Percentiles rank a stretch among this genome's conserved stretches.
Conservation (phyloP, 2,797 vertebrate species). For the Antennarius maculatus region DNA sequence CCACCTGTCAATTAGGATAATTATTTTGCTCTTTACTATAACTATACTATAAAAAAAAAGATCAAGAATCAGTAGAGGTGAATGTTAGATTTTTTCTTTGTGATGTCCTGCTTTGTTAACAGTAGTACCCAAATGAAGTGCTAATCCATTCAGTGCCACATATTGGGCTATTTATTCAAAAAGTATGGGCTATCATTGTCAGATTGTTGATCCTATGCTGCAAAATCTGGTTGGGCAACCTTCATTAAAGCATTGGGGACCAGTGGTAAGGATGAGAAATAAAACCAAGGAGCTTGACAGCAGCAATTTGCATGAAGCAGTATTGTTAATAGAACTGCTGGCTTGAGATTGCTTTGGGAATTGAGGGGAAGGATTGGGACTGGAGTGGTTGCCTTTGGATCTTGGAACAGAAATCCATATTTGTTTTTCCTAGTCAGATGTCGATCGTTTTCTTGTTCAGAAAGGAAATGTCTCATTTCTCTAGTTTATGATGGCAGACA, state of each 20-base stretch:
- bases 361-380: constrained; percentile 68
- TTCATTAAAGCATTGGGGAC: constrained; percentile 56
- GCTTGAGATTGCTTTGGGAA: constrained; percentile 77
- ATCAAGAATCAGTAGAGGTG: constrained; percentile 34
- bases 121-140: constrained; percentile 25
- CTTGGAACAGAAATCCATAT: constrained; percentile 46
- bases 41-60: neutral
- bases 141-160: constrained; percentile 47
- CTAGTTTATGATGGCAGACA: constrained; percentile 39
- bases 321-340: constrained; percentile 76
- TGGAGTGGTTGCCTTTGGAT: constrained; percentile 54
- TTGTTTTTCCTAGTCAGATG: constrained; percentile 48
- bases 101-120: constrained; percentile 47
- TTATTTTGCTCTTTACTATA: constrained; percentile 33
- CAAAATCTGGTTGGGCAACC: constrained; percentile 43
- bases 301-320: constrained; percentile 77
- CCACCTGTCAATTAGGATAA: constrained; percentile 57
- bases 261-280: constrained; percentile 52
- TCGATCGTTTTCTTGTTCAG: constrained; percentile 57
- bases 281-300: constrained; percentile 69
- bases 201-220: constrained; percentile 61
- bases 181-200: constrained; percentile 53
- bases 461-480: constrained; percentile 57
- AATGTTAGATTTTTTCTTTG: constrained; percentile 37
- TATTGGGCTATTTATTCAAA: constrained; percentile 44